phyloP scores from a whole-genome alignment of 1,140 invertebrate genomes.

The Sogatella furcifera region DNA sequence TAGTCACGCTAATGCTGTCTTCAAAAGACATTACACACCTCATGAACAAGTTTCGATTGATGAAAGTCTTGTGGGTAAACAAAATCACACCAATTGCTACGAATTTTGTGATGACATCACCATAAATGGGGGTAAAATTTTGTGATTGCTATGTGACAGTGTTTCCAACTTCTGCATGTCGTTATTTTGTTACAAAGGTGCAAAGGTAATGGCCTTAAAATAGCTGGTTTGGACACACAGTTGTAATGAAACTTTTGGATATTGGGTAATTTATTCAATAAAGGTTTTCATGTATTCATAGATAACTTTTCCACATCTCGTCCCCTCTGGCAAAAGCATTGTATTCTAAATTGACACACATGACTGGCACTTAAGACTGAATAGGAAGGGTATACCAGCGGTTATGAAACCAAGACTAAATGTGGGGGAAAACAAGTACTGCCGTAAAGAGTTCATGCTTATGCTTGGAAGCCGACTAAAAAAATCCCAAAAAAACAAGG shows the following conservation, averaged over 20 bases:
- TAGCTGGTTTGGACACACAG: slow-evolving; percentile 22
- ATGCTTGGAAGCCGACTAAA: neutral
- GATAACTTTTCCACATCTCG: slow-evolving; percentile 17
- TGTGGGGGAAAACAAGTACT: slow-evolving; percentile 8
- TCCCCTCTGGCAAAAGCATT: neutral
- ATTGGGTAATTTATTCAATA: slow-evolving; percentile 24
- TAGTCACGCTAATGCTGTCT: slow-evolving; percentile 8
- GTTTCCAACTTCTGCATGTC: slow-evolving; percentile 23
- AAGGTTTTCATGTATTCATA: slow-evolving; percentile 23
- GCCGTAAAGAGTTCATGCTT: neutral
- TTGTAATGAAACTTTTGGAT: slow-evolving; percentile 23
- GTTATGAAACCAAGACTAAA: neutral
- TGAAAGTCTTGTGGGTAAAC: slow-evolving; percentile 23
- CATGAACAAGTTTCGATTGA: slow-evolving; percentile 21
- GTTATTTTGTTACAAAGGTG: slow-evolving; percentile 21
- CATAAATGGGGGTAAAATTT: slow-evolving; percentile 25
- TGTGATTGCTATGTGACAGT: slow-evolving; percentile 23
- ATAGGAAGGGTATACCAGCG: slow-evolving; percentile 2
- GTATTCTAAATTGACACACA: slow-evolving; percentile 1
- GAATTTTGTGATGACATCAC: slow-evolving; percentile 26
- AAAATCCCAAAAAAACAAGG: neutral
- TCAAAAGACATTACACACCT: neutral
- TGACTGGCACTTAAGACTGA: slow-evolving; percentile 1
- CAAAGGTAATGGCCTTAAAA: slow-evolving; percentile 18
- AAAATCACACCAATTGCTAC: slow-evolving; percentile 18